These are phyloP conservation scores for Catharus bicknelli DNA, from an alignment of 2,113 vertebrate species.

Conservation along the genomic window DNA sequence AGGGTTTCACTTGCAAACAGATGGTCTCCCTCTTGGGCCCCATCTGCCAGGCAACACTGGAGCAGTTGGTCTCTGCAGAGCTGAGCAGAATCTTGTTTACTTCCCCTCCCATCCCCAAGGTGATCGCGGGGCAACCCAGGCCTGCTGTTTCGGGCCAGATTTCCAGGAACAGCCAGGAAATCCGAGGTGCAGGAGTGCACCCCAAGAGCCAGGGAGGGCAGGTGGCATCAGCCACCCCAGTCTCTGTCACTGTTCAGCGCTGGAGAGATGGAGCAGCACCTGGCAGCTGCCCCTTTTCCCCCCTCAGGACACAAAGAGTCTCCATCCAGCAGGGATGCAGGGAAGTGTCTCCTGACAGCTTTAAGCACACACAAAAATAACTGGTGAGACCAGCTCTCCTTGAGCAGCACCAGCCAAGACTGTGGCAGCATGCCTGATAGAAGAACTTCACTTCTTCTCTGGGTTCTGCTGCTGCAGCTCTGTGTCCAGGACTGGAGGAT, in stretches of 20 bases:
- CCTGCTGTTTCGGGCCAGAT: background rate
- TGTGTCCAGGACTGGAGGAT: background rate
- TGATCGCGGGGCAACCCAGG: background rate
- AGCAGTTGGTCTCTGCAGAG: slow-evolving; percentile 34
- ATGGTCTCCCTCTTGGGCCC: slow-evolving; percentile 54
- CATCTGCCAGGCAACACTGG: slow-evolving; percentile 53
- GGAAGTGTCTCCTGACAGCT: background rate
- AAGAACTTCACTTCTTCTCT: background rate
- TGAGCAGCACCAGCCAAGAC: background rate
- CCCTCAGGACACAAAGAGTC: background rate
- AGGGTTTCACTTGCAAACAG: background rate
- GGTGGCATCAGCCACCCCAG: background rate
- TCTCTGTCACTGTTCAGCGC: background rate
- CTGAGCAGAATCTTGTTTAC: slow-evolving; percentile 49
- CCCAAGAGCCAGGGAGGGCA: background rate
- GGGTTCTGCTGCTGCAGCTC: background rate
- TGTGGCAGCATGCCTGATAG: background rate
- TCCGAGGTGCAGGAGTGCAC: accelerated
- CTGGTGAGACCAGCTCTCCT: background rate
- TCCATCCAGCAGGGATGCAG: background rate
- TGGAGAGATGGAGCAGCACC: background rate
- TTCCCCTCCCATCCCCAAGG: slow-evolving; percentile 24
- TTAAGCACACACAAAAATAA: background rate
- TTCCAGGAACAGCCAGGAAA: background rate
- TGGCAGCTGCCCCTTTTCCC: background rate